A percentile compares a stretch with the other conserved stretches of the same genome.
These are phyloP conservation scores for Thalpophila matura DNA, from an alignment of 2,888 invertebrate genomes.

Conservation along the genomic window DNA sequence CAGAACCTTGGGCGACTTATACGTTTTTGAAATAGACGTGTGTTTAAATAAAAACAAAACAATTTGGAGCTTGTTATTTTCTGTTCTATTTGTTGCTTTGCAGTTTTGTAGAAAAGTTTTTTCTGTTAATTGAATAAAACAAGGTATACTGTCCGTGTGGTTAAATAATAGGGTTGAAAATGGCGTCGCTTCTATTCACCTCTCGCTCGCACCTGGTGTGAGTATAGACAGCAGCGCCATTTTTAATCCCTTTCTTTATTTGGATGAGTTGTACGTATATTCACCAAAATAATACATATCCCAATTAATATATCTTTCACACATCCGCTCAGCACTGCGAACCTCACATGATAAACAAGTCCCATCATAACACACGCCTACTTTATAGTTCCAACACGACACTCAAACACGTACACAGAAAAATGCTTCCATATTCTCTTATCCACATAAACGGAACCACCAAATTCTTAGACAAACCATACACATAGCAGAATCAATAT, in stretches of 20 bases:
- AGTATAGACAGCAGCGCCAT: too few species aligned
- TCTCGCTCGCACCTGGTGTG: too few species aligned
- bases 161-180: too few species aligned
- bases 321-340: not conserved
- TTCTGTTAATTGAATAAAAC: too few species aligned
- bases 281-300: not conserved
- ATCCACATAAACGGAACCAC: slow-evolving; percentile 50
- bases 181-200: too few species aligned
- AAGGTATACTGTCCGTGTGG: too few species aligned
- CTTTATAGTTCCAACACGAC: slow-evolving; percentile 49
- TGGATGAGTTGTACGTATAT: not conserved
- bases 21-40: too few species aligned
- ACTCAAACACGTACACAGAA: slow-evolving; percentile 55
- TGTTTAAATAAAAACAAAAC: too few species aligned
- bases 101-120: not conserved
- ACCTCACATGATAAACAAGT: slow-evolving; percentile 42
- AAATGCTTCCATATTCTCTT: slow-evolving; percentile 59
- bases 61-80: too few species aligned
- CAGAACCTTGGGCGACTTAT: slow-evolving; percentile 1
- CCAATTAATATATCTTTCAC: not conserved
- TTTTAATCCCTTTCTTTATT: too few species aligned
- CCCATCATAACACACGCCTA: slow-evolving; percentile 39
- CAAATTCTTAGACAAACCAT: slow-evolving; percentile 65
- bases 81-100: not conserved
- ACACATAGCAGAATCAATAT: slow-evolving; percentile 62